These are phyloP conservation scores for Drosophila setifemur DNA, from an alignment of 1,140 invertebrate species.

Conservation along the genomic window DNA sequence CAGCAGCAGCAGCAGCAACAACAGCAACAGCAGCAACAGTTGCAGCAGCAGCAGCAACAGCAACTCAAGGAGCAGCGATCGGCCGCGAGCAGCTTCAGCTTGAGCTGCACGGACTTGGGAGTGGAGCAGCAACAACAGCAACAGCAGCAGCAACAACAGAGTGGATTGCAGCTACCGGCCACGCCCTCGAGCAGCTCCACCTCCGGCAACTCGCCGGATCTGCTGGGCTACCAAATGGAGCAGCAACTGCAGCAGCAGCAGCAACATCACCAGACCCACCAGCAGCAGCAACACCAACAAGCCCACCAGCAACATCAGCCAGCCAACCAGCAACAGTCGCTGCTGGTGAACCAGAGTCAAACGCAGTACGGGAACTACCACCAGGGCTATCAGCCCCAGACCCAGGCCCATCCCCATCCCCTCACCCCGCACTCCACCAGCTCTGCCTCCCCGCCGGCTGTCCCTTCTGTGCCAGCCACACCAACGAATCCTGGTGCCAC, in stretches of 20 bases:
- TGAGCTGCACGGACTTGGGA: constrained; percentile 50
- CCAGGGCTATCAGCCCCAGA: constrained; percentile 41
- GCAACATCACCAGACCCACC: constrained; percentile 46
- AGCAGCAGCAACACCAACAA: constrained; percentile 37
- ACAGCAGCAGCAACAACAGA: constrained; percentile 35
- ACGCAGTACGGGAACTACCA: constrained; percentile 44
- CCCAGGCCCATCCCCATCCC: constrained; percentile 45
- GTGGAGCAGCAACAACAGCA: constrained; percentile 56
- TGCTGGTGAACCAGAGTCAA: constrained; percentile 12
- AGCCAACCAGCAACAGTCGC: constrained; percentile 25
- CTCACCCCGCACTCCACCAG: constrained; percentile 56
- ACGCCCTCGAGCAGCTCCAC: constrained; percentile 65
- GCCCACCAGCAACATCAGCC: constrained; percentile 50
- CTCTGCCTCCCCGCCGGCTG: constrained; percentile 46
- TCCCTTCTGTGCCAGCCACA: neutral
- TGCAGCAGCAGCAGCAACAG: constrained; percentile 50
- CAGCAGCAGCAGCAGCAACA: constrained; percentile 67
- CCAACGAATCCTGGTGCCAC: constrained; percentile 11
- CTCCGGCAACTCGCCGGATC: constrained; percentile 70
- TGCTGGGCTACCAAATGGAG: constrained; percentile 60
- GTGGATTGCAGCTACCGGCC: constrained; percentile 50
- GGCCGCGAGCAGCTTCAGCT: constrained; percentile 23
- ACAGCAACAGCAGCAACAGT: constrained; percentile 57
- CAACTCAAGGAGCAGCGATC: constrained; percentile 47
- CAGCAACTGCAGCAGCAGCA: constrained; percentile 57